Evolutionary conservation across 2,113 vertebrate species (phyloP), one percentile per base, ranked within the genome.

Genomic region (Hemiprocne comata): DNA sequence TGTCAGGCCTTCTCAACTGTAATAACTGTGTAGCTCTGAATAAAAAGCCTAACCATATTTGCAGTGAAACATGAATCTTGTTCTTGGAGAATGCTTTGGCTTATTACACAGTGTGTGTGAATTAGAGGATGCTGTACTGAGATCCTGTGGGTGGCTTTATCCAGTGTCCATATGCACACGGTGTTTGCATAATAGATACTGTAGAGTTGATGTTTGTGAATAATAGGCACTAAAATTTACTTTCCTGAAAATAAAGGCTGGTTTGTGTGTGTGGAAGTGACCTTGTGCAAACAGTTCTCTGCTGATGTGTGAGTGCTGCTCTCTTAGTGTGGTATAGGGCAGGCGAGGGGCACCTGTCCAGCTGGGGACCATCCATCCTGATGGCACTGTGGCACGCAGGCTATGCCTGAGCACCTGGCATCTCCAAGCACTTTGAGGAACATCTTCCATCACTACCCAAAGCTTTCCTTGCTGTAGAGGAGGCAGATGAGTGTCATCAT

Each of bases 361-460:
- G 23, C 16, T 53, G 73, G 72, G 44, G 28, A 62, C 46, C 2
- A 0, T 34, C 51, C 3, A 2, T 58, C 40, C 5, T 15, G 23
- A 25, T n/a, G 71, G 33, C 18, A 19, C 33, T 1, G 0, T 0
- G 1, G 29, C 57, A 33, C 53, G 5, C 0, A 0, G 25, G 15
- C 21, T 15, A 5, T 61, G 50, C 28, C 19, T 6, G 17, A 44
- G 53, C 66, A 64, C 25, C 36, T 54, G 51, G 17, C 0, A 0
- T 77, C 64, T 86, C 0, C 0, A 24, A 54, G 8, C 17, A 2
- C 50, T 69, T 29, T 34, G 66, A 38, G 40, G 29, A 82, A 1
- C 25, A 33, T 58, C 62, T 60, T 91, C 42, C 11, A 54, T 26
- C 1, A 0, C 33, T 42, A 20, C 12, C 23, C 29, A 74, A 71